Base-by-base conservation (phyloP, 2,888 invertebrate genomes). In the Muscina levida region DNA sequence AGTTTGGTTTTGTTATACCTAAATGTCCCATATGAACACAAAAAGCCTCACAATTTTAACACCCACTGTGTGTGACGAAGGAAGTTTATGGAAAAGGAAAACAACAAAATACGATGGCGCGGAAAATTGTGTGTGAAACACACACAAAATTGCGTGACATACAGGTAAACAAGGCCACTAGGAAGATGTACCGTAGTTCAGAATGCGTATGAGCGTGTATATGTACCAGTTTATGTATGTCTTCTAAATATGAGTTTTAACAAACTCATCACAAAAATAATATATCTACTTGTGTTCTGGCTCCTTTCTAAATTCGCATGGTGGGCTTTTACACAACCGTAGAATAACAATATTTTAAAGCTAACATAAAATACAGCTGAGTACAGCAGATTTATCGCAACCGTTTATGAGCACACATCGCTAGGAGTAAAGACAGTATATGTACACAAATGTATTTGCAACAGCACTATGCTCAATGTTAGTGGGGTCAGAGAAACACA, bases 311-410 rank as follows among this genome's bases (percentile, higher is more conserved):
- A n/a, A 31, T 31, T n/a, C n/a, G 31, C 8, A 31, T 31, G 4
- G 31, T 31, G 3, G 3, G 31, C 31, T 31, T 3, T 31, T 31
- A n/a, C n/a, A n/a, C n/a, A n/a, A n/a, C n/a, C n/a, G n/a, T n/a
- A n/a, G n/a, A n/a, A n/a, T 71, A 82, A 85, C 83, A 85, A 83
- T 84, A 26, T 71, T 66, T 3, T 37, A 53, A 42, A 67, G 24
- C n/a, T 19, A 26, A 73, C 39, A 68, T 57, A 53, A 66, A 51
- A 67, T 24, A 24, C 59, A 70, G 48, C 53, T 75, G 67, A 72
- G 59, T 72, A 67, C 70, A 53, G 37, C 51, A 42, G 39, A 39
- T 22, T 42, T 17, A 4, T 13, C 19, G 17, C 48, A 48, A 8
- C 17, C 19, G 53, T 13, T 53, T 19, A 22, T 62, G 24, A 3